Evolutionary conservation across 2,888 invertebrate genomes (phyloP), one percentile per base, ranked within the genome.

Genomic region (Ophioninae sp.): DNA sequence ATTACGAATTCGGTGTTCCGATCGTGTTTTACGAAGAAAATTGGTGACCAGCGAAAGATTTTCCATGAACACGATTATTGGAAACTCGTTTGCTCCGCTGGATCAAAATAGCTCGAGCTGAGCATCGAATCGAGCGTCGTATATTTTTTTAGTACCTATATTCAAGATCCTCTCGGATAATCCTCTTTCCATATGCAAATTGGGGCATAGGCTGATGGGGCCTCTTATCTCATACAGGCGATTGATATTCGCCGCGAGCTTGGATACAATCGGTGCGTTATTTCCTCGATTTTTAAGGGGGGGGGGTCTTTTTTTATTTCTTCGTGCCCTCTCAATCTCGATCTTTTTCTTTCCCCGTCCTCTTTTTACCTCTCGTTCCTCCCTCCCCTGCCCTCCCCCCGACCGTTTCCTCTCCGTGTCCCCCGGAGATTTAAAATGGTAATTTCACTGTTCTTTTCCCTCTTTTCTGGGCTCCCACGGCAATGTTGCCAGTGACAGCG

Each of bases 401-500:
- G 76, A 62, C 57, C 41, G 8, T 64, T 21, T 39, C 61, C n/a
- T 68, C 62, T 72, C 13, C 13, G 50, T 50, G 39, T 82, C 85
- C 85, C 84, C 86, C 67, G 82, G 86, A 85, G 86, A 86, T 86
- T 87, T 85, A 86, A 87, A 87, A 87, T 88, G 87, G 88, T 87
- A 86, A 88, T 88, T 88, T 86, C 88, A 81, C 82, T 82, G 85
- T 86, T 86, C 79, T 74, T 87, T 82, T 84, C 84, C 77, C 84
- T 85, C 83, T 79, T 68, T 84, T 68, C 84, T 72, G 39, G 6
- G 50, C 79, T 85, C 84, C 86, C 85, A 85, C 76, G 74, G 86
- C 85, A 85, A 85, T 86, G 87, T 88, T 90, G 88, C 87, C 87
- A 86, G 86, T 89, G 87, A 86, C 89, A 89, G 87, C 86, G 84